Percentiles rank a stretch among this genome's conserved stretches.
phyloP scores from a whole-genome alignment of 2,797 vertebrate species.

The Alcedo atthis region DNA sequence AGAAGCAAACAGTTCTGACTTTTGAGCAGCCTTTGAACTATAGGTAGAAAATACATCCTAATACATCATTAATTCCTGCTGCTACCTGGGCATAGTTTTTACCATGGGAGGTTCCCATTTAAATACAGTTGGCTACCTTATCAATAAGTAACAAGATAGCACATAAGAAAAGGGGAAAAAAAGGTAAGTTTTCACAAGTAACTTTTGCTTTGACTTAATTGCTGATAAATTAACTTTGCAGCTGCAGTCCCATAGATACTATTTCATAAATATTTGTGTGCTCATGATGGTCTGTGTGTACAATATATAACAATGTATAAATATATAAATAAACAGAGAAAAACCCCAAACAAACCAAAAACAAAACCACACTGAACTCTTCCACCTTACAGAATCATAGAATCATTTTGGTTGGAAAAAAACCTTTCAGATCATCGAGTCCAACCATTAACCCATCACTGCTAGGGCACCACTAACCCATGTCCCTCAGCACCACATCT shows the following conservation, averaged over 20 bases:
- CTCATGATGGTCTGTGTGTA: neutral
- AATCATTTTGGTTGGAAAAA: no score
- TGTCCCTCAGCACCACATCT: no score
- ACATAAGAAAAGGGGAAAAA: neutral
- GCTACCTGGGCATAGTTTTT: neutral
- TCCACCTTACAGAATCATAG: neutral
- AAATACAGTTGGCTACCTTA: neutral
- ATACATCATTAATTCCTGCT: neutral
- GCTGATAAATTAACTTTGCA: neutral
- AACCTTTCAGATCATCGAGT: no score
- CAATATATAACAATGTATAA: neutral
- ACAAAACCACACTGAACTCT: neutral
- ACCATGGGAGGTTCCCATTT: neutral
- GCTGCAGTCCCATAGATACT: neutral
- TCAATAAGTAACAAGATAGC: neutral
- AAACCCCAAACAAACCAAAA: neutral
- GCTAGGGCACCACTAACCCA: no score
- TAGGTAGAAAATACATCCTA: neutral
- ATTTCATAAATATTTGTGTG: neutral
- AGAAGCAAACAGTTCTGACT: neutral
- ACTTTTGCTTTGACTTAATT: neutral
- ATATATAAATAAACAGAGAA: neutral
- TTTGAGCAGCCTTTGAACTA: neutral
- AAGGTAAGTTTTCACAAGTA: constrained; percentile 7
- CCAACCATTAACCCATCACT: no score